Evolutionary conservation across 2,113 vertebrate species (phyloP).

Genomic region (Kryptolebias marmoratus): DNA sequence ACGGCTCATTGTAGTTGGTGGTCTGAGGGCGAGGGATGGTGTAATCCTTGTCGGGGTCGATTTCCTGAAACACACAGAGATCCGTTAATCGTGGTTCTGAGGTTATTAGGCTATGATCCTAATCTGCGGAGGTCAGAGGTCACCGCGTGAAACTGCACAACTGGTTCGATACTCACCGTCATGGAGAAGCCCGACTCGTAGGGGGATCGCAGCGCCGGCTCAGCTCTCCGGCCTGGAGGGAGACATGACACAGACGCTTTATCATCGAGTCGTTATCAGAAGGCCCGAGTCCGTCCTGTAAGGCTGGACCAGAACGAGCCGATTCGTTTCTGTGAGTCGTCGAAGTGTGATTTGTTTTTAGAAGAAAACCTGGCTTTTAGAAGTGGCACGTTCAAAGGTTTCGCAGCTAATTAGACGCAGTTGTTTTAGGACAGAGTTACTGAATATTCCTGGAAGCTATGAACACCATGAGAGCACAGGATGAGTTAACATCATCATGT

Average conservation of each 20-base stretch:
- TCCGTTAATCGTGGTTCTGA: constrained; percentile 1
- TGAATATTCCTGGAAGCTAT: too few species aligned
- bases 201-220: constrained; percentile 65
- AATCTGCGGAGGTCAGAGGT: constrained; percentile 24
- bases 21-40: constrained; percentile 78
- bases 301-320: not conserved
- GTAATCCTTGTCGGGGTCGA: constrained; percentile 75
- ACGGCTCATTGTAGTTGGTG: constrained; percentile 75
- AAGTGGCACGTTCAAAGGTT: too few species aligned
- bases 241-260: constrained; percentile 29
- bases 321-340: too few species aligned
- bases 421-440: too few species aligned
- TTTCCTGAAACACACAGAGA: constrained; percentile 71
- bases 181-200: constrained; percentile 78
- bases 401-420: too few species aligned
- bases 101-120: not conserved
- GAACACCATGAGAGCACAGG: too few species aligned
- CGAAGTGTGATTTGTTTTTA: too few species aligned
- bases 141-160: constrained; percentile 20
- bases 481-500: too few species aligned
- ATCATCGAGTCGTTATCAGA: constrained; percentile 31
- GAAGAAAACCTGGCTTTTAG: too few species aligned
- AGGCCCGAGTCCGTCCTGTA: not conserved
- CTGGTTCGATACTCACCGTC: constrained; percentile 70
- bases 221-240: constrained; percentile 60